These are phyloP conservation scores for Otocyon megalotis DNA, from an alignment of 2,113 vertebrate genomes.

Conservation along the genomic window DNA sequence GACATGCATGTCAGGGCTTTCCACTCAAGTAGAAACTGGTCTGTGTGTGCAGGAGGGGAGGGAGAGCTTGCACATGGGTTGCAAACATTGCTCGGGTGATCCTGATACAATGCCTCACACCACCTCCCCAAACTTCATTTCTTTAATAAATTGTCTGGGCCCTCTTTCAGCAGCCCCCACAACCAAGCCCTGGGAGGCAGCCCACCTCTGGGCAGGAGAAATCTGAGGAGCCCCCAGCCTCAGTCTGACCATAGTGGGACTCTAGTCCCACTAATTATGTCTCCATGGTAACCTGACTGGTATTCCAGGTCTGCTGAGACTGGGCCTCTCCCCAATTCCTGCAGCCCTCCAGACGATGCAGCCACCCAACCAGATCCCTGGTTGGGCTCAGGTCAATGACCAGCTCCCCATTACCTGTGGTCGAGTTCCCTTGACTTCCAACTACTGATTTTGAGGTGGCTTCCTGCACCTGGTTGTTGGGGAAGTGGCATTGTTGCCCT, in stretches of 20 bases:
- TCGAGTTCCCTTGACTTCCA: not conserved
- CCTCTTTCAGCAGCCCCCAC: not conserved
- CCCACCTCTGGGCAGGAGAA: not conserved
- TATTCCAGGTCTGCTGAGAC: not conserved
- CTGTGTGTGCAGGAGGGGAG: too few relatives aligned
- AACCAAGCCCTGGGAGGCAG: not conserved
- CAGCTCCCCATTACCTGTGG: not conserved
- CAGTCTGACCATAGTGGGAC: not conserved
- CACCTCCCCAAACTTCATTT: not conserved
- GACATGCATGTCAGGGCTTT: not conserved
- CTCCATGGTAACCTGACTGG: not conserved
- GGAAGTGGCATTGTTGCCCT: not conserved
- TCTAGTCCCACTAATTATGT: not conserved
- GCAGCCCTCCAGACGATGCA: not conserved
- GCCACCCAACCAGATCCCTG: not conserved
- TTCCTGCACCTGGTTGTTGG: not conserved
- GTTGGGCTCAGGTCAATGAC: not conserved
- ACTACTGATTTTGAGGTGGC: not conserved
- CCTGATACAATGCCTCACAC: not conserved
- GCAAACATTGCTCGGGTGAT: not conserved
- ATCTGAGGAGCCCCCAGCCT: not conserved
- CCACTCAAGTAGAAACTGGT: not conserved
- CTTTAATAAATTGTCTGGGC: not conserved
- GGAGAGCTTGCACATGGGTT: not conserved
- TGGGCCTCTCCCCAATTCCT: not conserved